Percentiles rank a stretch among this genome's conserved stretches.
phyloP scores from a whole-genome alignment of 2,888 invertebrate genomes.

The Tineola bisselliella region DNA sequence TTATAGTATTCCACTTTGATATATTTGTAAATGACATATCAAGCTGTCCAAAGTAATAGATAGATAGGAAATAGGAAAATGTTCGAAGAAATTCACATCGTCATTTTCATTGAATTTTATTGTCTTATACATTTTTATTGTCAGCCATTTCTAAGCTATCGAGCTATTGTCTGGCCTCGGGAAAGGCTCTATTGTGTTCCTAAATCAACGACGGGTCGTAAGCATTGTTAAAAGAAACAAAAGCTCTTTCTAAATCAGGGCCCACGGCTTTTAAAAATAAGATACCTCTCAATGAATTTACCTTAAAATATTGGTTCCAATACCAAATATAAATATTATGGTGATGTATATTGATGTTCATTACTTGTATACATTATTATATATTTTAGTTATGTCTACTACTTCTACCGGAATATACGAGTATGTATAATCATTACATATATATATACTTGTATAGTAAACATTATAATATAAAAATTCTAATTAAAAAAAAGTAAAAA shows the following conservation, averaged over 20 bases:
- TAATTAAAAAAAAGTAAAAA: too few relatives aligned
- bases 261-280: conserved; percentile 41
- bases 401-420: too few relatives aligned
- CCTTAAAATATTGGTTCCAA: neutral
- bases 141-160: conserved; percentile 55
- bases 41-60: conserved; percentile 24
- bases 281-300: conserved; percentile 14
- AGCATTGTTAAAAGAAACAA: conserved; percentile 49
- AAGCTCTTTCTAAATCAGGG: conserved; percentile 44
- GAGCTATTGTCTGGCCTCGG: conserved; percentile 40
- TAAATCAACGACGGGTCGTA: conserved; percentile 44
- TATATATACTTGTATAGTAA: too few relatives aligned
- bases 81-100: conserved; percentile 37
- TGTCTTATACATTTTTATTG: conserved; percentile 53
- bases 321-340: too few relatives aligned
- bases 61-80: conserved; percentile 26
- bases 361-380: too few relatives aligned
- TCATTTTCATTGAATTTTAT: conserved; percentile 45
- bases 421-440: too few relatives aligned
- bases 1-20: neutral
- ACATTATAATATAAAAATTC: too few relatives aligned
- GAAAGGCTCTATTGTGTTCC: conserved; percentile 46
- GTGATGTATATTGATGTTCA: too few relatives aligned
- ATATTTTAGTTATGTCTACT: neutral
- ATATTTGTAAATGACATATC: neutral